A percentile compares a stretch with the other conserved stretches of the same genome.
Conservation (phyloP, 2,113 vertebrate genomes). For the Coracopsis vasa region DNA sequence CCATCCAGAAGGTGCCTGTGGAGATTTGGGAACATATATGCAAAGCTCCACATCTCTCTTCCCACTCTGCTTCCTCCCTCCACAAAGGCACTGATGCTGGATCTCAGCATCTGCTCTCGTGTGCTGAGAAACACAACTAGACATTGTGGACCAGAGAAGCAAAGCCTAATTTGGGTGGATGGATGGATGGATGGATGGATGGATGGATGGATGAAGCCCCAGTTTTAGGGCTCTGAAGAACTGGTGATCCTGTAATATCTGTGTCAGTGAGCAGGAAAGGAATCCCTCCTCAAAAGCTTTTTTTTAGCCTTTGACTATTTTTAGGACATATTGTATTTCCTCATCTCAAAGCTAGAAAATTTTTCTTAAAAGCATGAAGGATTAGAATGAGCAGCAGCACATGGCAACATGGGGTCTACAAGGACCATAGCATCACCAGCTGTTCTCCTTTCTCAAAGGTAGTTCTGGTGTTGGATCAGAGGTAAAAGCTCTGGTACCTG, state of each 20-base stretch:
- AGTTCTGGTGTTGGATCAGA: background rate
- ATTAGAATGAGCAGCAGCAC: rapidly evolving
- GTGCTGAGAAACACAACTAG: background rate
- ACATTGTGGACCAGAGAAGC: background rate
- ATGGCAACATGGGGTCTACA: background rate
- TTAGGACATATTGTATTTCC: background rate
- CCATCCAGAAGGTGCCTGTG: background rate
- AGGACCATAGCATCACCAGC: background rate
- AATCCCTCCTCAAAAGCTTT: background rate
- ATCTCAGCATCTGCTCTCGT: background rate
- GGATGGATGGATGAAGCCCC: background rate
- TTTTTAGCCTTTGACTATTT: background rate
- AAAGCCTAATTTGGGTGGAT: background rate
- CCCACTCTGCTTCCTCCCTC: background rate
- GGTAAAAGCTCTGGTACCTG: background rate
- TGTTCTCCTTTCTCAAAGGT: background rate
- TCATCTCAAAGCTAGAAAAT: background rate
- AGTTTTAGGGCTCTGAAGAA: background rate
- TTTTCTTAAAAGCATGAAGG: background rate
- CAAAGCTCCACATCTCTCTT: rapidly evolving
- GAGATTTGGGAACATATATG: background rate
- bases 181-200: no score
- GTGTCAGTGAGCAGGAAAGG: background rate
- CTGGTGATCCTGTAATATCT: background rate
- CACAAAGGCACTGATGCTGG: background rate